Base-by-base conservation (phyloP, 2,113 vertebrate species). In the Hymenochirus boettgeri region DNA sequence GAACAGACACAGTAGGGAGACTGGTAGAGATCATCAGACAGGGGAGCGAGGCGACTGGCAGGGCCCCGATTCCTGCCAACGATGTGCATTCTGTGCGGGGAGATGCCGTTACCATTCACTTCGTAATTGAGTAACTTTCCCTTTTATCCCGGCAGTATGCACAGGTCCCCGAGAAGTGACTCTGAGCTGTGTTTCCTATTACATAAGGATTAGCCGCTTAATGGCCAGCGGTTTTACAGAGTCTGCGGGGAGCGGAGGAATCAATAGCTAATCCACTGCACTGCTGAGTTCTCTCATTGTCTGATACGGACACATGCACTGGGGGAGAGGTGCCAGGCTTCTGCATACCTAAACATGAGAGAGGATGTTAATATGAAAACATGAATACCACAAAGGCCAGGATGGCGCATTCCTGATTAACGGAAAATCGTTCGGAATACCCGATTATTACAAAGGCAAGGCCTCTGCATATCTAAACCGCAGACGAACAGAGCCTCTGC, bases 231-330 rank as follows among this genome's bases (percentile, higher is more conserved):
- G 55, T 66, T 66, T 58, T 66, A 51, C 55, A 58, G 64, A 18
- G 55, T 58, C 64, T 66, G 63, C 27, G 22, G 63, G 63, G 54
- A 66, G 63, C 45, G n/a, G 63, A 15, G 50, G 63, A 66, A 66
- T 66, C 63, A 58, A 66, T 66, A 66, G 45, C 45, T 66, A 66
- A 66, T 66, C 63, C 63, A 66, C 54, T 66, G 63, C 63, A 66
- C 63, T 58, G 58, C 63, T 56, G 54, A 51, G 63, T 31, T 50
- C 22, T 66, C 51, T 48, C 46, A 51, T 45, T 39, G 63, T 26
- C 53, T 65, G 29, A 66, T 57, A 50, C 42, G 27, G 23, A 21
- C 26, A 57, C 63, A 22, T 26, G n/a, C 37, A 35, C 31, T 45
- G 57, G 15, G 11, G 7, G 12, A 56, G 53, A 21, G 33, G 33